These are phyloP conservation scores for Danionella cerebrum DNA, from an alignment of 2,113 vertebrate species.

Conservation along the genomic window DNA sequence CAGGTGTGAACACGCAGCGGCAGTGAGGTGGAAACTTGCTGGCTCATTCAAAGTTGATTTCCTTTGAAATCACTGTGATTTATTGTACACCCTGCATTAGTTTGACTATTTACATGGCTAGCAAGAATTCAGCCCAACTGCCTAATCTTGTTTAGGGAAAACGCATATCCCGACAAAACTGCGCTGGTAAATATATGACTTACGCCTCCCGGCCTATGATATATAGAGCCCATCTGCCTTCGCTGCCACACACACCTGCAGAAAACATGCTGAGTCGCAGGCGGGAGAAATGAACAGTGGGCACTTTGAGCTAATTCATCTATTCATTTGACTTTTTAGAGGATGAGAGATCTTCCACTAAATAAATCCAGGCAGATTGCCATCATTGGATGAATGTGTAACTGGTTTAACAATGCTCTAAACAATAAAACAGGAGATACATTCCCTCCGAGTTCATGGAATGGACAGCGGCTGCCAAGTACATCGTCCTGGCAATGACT, in stretches of 20 bases:
- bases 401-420: slow-evolving; percentile 5
- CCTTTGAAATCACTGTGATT: slow-evolving; percentile 19
- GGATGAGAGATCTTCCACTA: background rate
- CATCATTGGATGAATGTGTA: background rate
- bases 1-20: slow-evolving; percentile 12
- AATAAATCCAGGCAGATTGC: background rate
- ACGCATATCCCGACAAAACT: background rate
- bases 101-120: background rate
- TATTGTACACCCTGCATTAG: slow-evolving; percentile 5
- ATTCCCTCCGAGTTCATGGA: slow-evolving; percentile 11
- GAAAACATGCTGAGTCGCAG: slow-evolving; percentile 28
- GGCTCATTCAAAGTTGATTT: slow-evolving; percentile 22
- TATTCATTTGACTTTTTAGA: slow-evolving; percentile 15
- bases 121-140: slow-evolving; percentile 1
- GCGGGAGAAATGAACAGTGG: background rate
- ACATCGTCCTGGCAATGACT: background rate
- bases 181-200: slow-evolving; percentile 9
- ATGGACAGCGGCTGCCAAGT: background rate
- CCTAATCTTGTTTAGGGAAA: background rate
- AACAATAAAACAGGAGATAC: slow-evolving; percentile 19
- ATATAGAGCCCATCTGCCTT: slow-evolving; percentile 41
- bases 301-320: slow-evolving; percentile 11
- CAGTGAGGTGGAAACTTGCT: background rate
- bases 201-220: slow-evolving; percentile 23
- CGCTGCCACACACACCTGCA: slow-evolving; percentile 38